Base-by-base conservation (phyloP, 2,113 vertebrate species). In the Ciconia boyciana region DNA sequence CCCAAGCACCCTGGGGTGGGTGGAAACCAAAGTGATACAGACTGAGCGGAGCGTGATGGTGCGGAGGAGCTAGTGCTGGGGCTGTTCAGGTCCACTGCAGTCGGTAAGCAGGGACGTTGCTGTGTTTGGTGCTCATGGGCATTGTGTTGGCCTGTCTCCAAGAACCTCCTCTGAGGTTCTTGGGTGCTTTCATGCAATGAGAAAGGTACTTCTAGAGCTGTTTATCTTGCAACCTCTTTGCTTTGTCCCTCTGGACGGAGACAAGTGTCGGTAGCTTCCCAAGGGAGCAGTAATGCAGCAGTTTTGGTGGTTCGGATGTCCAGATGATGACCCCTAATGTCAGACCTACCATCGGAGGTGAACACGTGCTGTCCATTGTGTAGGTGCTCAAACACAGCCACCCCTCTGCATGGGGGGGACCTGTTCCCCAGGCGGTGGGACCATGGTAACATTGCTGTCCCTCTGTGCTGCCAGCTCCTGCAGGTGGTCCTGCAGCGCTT, bases 61-160 rank as follows among this genome's bases (percentile, higher is more conserved):
- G 54, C 1, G 2, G 55, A 64, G 28, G 17, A 60, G 29, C 11
- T 20, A 5, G 10, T 3, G 31, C 36, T 48, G 13, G 24, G 41
- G 39, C 46, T 87, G 54, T 2, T 54, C 12, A 29, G n/a, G n/a
- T 49, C 61, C 39, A 6, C 15, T 43, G 51, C n/a, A 4, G 11
- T 26, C 0, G 1, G 8, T 19, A 49, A 64, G 44, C 11, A 11
- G 25, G 64, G 54, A 36, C 0, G 4, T 10, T 41, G 68, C 32
- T 62, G 44, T 20, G 64, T 62, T n/a, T 22, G 36, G 16, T 58
- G 51, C 19, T 36, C 46, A 10, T 0, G 9, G 29, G 17, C 55
- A 26, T 65, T 2, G 0, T 1, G 0, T n/a, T 81, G 39, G 34
- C 31, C 31, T 48, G 29, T 80, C 32, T 66, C 29, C 0, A 2